Conservation (phyloP, 2,113 vertebrate species). For the Silurus asotus region DNA sequence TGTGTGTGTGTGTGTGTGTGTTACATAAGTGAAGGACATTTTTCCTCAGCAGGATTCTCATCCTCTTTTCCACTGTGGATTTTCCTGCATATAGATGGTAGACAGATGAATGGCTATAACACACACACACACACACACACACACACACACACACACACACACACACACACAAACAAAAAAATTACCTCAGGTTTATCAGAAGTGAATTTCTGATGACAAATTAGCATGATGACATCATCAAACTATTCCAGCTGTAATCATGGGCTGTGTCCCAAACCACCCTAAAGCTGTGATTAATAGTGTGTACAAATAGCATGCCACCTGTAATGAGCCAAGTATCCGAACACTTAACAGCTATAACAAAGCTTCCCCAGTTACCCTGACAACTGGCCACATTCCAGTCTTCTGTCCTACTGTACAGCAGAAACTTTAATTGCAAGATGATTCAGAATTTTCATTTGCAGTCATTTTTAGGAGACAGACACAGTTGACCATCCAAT, state of each 20-base stretch:
- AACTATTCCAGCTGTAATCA: neutral
- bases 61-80: neutral
- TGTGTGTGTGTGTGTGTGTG: neutral
- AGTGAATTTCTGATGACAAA: neutral
- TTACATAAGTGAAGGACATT: conserved; percentile 5
- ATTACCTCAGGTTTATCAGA: neutral
- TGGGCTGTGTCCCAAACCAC: neutral
- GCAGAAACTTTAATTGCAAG: neutral
- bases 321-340: neutral
- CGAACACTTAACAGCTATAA: neutral
- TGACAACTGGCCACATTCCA: neutral
- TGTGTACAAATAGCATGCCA: neutral
- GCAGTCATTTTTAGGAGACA: neutral
- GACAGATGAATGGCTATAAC: neutral
- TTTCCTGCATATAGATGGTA: neutral
- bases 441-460: neutral
- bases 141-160: conserved; percentile 8
- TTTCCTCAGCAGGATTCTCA: neutral
- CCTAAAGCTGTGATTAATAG: neutral
- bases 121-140: neutral
- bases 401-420: neutral
- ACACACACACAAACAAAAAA: neutral
- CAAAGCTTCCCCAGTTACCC: neutral
- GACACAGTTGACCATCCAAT: neutral
- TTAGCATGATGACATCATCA: neutral